Conservation (phyloP, 2,113 vertebrate genomes). For the Pelecanoides urinatrix region DNA sequence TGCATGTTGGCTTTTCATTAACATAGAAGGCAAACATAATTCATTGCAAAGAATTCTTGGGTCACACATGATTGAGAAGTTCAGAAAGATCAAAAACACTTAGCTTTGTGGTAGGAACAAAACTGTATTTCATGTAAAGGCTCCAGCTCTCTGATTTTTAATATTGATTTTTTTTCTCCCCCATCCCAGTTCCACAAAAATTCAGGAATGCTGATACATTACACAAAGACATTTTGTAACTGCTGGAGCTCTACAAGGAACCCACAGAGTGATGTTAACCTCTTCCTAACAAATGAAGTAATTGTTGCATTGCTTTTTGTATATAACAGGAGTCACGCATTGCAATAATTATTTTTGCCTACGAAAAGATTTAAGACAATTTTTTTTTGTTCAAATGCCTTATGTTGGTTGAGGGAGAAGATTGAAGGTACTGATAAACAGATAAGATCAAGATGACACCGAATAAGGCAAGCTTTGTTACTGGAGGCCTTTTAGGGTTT, state of each 20-base stretch:
- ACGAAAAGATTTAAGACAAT: not conserved
- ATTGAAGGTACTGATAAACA: not conserved
- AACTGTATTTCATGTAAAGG: conserved; percentile 51
- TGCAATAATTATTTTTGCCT: not conserved
- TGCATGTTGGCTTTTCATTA: conserved; percentile 73
- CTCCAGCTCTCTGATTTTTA: conserved; percentile 44
- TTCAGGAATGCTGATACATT: conserved; percentile 37
- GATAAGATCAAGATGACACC: not conserved
- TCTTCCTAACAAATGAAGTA: not conserved
- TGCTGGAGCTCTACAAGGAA: not conserved
- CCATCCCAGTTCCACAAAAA: conserved; percentile 29
- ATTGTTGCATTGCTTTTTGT: not conserved
- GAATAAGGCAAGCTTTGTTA: not conserved
- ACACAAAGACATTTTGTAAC: conserved; percentile 42
- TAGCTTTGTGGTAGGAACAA: conserved; percentile 43
- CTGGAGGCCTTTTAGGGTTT: not conserved
- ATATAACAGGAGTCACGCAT: not conserved
- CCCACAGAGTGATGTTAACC: not conserved
- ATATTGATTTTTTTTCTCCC: not conserved
- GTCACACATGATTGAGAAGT: conserved; percentile 65
- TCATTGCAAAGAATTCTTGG: conserved; percentile 71
- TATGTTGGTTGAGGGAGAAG: not conserved
- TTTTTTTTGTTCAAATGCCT: conserved; percentile 1
- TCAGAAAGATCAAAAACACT: conserved; percentile 65
- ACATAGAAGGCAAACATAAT: conserved; percentile 66